phyloP scores from a whole-genome alignment of 2,797 vertebrate species.

The Melanotaenia nigrans region DNA sequence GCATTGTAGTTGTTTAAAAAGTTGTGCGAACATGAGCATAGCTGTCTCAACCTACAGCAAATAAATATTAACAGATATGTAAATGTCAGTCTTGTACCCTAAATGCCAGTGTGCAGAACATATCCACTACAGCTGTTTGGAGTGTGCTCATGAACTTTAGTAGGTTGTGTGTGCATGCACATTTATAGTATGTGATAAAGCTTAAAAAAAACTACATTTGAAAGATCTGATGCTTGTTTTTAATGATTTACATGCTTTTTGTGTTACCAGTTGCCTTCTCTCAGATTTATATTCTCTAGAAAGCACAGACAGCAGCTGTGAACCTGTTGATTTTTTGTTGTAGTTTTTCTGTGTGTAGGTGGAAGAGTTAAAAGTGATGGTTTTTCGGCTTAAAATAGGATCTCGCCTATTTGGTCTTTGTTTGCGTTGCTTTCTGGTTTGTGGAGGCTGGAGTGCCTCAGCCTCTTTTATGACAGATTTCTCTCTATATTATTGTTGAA shows the following conservation, averaged over 20 bases:
- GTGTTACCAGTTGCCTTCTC: constrained; percentile 15
- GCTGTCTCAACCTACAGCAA: constrained; percentile 9
- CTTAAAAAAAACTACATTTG: neutral
- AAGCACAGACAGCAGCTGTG: constrained; percentile 23
- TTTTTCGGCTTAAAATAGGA: constrained; percentile 43
- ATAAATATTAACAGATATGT: constrained; percentile 44
- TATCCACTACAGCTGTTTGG: constrained; percentile 9
- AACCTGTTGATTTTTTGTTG: constrained; percentile 44
- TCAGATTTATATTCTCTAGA: constrained; percentile 8
- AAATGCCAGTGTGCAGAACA: constrained; percentile 43
- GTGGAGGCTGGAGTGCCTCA: constrained; percentile 24
- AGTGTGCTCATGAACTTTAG: neutral
- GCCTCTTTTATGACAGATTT: constrained; percentile 30
- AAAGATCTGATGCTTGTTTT: neutral
- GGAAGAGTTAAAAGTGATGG: constrained; percentile 36
- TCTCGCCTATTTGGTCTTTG: constrained; percentile 24
- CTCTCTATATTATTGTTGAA: constrained; percentile 17
- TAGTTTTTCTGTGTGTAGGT: constrained; percentile 29
- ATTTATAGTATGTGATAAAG: constrained; percentile 1
- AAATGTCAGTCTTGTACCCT: constrained; percentile 34
- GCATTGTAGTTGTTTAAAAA: constrained; percentile 3
- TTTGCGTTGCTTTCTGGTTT: constrained; percentile 31
- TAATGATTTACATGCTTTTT: constrained; percentile 28
- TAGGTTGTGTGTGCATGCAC: neutral
- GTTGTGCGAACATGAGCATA: constrained; percentile 13